Conservation (phyloP, 2,113 vertebrate genomes). For the Chionis minor region DNA sequence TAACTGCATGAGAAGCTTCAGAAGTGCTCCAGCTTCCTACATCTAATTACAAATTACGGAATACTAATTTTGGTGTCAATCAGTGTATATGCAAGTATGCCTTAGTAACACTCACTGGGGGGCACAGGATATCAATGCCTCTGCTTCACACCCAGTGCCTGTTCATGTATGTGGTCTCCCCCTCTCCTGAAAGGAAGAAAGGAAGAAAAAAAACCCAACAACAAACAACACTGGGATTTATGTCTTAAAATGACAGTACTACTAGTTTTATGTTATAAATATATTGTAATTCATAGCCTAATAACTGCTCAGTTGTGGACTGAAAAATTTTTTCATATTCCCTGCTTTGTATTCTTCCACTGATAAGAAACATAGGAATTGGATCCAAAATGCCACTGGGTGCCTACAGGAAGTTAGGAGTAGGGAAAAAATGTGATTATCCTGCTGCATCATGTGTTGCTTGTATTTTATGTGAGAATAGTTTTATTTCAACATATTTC, state of each 20-base stretch:
- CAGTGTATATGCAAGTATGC: slow-evolving; percentile 50
- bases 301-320: not conserved
- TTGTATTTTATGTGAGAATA: not conserved
- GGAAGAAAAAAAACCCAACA: fast-evolving
- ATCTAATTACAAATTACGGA: slow-evolving; percentile 67
- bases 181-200: not conserved
- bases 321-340: not conserved
- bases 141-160: not conserved
- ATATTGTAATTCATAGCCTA: not conserved
- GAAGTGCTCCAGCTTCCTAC: slow-evolving; percentile 64
- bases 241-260: not conserved
- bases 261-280: not conserved
- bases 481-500: not conserved
- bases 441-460: not conserved
- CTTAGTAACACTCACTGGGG: not conserved
- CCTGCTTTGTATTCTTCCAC: not conserved
- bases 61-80: slow-evolving; percentile 68
- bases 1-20: slow-evolving; percentile 43
- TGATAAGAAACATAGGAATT: not conserved
- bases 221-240: not conserved
- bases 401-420: not conserved
- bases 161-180: not conserved
- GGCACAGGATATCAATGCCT: slow-evolving; percentile 47
- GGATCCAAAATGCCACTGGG: not conserved
- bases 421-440: not conserved